These are phyloP conservation scores for Sinhomidia bicolor DNA, from an alignment of 2,888 invertebrate genomes.

Conservation along the genomic window DNA sequence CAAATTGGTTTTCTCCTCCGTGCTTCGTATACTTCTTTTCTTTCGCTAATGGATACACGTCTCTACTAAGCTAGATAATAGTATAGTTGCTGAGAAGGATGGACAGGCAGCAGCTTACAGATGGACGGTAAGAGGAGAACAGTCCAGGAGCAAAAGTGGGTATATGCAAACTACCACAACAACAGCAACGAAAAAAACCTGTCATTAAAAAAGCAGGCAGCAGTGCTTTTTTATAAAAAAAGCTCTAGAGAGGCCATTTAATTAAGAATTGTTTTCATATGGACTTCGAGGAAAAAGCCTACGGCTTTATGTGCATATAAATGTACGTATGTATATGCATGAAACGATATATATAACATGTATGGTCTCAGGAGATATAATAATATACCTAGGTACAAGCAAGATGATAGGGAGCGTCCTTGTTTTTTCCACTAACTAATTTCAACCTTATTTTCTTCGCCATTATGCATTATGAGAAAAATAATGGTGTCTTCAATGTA, in stretches of 20 bases:
- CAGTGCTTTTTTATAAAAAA: neutral
- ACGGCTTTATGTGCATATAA: too few relatives aligned
- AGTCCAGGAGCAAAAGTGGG: too few relatives aligned
- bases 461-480: conserved; percentile 2
- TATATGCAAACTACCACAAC: neutral
- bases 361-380: too few relatives aligned
- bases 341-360: neutral
- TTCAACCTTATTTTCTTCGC: neutral
- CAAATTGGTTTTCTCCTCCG: conserved; percentile 49
- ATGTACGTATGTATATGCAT: neutral
- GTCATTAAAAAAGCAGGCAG: conserved; percentile 19
- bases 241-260: conserved; percentile 17
- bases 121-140: too few relatives aligned
- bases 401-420: too few relatives aligned
- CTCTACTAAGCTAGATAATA: too few relatives aligned
- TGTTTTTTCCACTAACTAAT: neutral
- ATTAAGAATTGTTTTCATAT: conserved; percentile 41
- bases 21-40: conserved; percentile 10
- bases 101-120: too few relatives aligned
- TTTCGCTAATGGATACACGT: conserved; percentile 22
- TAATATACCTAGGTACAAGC: too few relatives aligned
- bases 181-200: neutral
- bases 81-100: neutral
- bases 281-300: too few relatives aligned
- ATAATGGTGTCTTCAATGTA: conserved; percentile 14